Conservation (phyloP, 2,797 vertebrate genomes). For the Poecile montanus region DNA sequence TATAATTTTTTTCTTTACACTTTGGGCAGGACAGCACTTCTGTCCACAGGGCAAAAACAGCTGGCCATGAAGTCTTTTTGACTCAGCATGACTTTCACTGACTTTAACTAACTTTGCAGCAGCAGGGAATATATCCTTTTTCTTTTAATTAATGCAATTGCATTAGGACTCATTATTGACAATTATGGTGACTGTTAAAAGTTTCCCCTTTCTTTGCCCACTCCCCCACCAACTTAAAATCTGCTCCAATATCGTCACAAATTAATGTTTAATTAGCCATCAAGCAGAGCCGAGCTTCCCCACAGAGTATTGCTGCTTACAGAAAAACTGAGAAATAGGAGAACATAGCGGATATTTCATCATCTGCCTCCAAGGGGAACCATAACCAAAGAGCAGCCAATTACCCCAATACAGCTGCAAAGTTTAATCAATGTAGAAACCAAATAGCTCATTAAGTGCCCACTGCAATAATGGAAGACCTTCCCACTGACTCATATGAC, state of each 20-base stretch:
- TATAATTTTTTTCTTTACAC: background rate
- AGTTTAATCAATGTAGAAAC: conserved; percentile 14
- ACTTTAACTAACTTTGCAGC: conserved; percentile 12
- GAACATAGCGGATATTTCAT: background rate
- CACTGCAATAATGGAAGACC: background rate
- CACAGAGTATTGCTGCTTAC: background rate
- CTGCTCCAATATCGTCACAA: conserved; percentile 28
- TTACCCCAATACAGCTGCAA: conserved; percentile 23
- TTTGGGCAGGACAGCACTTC: background rate
- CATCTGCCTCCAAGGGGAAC: conserved; percentile 19
- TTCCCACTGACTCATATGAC: background rate
- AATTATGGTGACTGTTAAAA: conserved; percentile 47
- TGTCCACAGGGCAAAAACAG: background rate
- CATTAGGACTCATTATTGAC: conserved; percentile 50
- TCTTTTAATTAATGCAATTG: conserved; percentile 59
- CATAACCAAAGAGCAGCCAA: background rate
- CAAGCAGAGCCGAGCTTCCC: conserved; percentile 36
- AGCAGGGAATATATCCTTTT: conserved; percentile 6
- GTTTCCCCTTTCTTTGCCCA: conserved; percentile 36
- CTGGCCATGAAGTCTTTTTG: background rate
- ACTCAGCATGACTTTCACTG: conserved; percentile 7
- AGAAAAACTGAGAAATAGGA: conserved; percentile 16
- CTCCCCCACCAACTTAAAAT: conserved; percentile 37
- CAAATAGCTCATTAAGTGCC: background rate
- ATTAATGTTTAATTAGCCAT: conserved; percentile 69